Evolutionary conservation across 2,888 invertebrate species (phyloP), one percentile per base, ranked within the genome.

Genomic region (Lasioglossum zephyrum): DNA sequence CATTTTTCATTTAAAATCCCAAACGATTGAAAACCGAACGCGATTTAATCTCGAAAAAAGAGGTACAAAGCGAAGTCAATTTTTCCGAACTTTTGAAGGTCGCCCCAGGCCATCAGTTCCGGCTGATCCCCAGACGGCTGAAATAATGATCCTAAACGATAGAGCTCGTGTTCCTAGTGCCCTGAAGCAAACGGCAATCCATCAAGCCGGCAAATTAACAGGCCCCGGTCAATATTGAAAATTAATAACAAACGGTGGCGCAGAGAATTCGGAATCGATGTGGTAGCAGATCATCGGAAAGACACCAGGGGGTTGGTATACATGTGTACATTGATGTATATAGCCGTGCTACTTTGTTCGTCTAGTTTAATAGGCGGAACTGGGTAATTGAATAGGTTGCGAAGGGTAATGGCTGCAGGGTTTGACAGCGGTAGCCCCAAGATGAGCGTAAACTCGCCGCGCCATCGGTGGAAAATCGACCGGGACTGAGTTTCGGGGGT

Each of bases 361-460:
- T 73, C 53, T 39, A 79, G 63, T 63, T 39, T 79, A 76, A 79
- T 79, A 76, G 78, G 78, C 44, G 73, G 53, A 57, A 39, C 39
- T 26, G 39, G 47, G 72, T 86, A 85, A 93, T 91, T 90, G 86
- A 89, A 92, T 93, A 91, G 85, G 87, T 82, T 70, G 76, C 41
- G 80, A 88, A 88, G 87, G 89, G 82, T 91, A 91, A 91, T 89
- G 86, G 88, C 79, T 86, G 81, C 73, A 73, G 86, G 82, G 81
- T 88, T 87, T 87, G 79, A 79, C 73, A 77, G 63, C 16, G 73
- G 76, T 70, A 76, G 80, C 70, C 82, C 77, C 77, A 85, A 88
- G 81, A 72, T 47, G 80, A 73, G 77, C 73, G 81, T 83, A 84
- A 84, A 87, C 86, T 81, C 89, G 66, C 66, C 83, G 77, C 49